Percentiles rank a stretch among this genome's conserved stretches.
These are phyloP conservation scores for Rhynchotus rufescens DNA, from an alignment of 2,797 vertebrate genomes.

Conservation along the genomic window DNA sequence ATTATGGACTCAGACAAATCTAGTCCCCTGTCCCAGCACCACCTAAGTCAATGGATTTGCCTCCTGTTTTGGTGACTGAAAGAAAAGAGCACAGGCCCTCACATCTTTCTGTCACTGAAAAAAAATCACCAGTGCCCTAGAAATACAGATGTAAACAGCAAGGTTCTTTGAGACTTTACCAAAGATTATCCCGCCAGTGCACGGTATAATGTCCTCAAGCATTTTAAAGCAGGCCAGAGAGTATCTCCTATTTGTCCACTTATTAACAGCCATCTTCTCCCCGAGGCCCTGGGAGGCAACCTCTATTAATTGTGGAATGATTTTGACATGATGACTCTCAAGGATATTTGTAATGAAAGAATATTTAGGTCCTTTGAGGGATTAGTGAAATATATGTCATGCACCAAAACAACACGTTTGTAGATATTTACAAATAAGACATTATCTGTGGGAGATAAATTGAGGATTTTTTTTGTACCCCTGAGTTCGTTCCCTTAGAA, in stretches of 20 bases:
- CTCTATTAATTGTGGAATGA: constrained; percentile 70
- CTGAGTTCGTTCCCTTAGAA: constrained; percentile 51
- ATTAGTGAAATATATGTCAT: not conserved
- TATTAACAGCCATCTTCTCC: constrained; percentile 59
- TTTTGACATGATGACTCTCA: constrained; percentile 65
- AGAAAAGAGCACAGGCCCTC: not conserved
- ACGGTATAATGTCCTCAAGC: constrained; percentile 21
- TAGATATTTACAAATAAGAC: constrained; percentile 69
- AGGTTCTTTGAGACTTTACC: not conserved
- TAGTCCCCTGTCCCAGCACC: not conserved
- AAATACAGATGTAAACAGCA: not conserved
- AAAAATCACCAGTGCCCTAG: not conserved
- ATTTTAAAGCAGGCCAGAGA: constrained; percentile 38
- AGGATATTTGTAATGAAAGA: constrained; percentile 68
- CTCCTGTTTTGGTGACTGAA: not conserved
- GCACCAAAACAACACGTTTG: constrained; percentile 46
- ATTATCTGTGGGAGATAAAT: constrained; percentile 66
- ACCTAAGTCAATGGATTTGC: not conserved
- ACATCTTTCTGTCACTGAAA: not conserved
- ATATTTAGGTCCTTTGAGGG: constrained; percentile 60
- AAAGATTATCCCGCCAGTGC: not conserved
- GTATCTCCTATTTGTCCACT: constrained; percentile 60
- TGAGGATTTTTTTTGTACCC: constrained; percentile 42
- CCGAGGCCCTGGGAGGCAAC: constrained; percentile 53
- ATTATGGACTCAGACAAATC: not conserved